Evolutionary conservation across 1,140 invertebrate genomes (phyloP).

Genomic region (Eurosta solidaginis): DNA sequence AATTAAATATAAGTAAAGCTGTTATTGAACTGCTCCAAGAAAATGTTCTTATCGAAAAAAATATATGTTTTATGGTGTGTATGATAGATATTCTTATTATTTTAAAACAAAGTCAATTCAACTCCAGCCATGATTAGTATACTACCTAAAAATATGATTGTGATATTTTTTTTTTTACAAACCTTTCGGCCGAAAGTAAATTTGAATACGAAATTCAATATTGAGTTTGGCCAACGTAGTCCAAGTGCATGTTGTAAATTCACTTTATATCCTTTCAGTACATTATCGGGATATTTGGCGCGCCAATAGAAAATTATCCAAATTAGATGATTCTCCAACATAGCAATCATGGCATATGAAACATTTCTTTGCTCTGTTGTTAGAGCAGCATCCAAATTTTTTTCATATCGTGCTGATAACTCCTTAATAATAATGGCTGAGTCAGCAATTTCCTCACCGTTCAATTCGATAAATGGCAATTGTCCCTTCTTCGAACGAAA

Average conservation of each 20-base stretch:
- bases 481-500: constrained; percentile 92
- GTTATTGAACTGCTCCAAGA: background rate
- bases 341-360: constrained; percentile 90
- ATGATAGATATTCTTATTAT: background rate
- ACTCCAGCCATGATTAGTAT: background rate
- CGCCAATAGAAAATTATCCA: constrained; percentile 90
- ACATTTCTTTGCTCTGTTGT: constrained; percentile 84
- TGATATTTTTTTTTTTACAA: constrained; percentile 50
- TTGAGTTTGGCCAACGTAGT: constrained; percentile 82
- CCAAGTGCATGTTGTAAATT: constrained; percentile 87
- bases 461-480: constrained; percentile 89
- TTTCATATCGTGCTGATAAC: constrained; percentile 77
- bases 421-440: constrained; percentile 88
- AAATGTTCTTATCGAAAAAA: background rate
- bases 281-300: constrained; percentile 81
- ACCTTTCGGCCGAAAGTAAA: constrained; percentile 86
- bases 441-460: constrained; percentile 91
- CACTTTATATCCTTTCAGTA: constrained; percentile 87
- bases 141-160: background rate
- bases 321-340: constrained; percentile 91
- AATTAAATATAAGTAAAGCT: background rate
- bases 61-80: background rate
- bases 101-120: background rate
- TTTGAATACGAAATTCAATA: constrained; percentile 90
- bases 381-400: constrained; percentile 79